Evolutionary conservation across 2,797 vertebrate species (phyloP).

Genomic region (Garrulus glandarius): DNA sequence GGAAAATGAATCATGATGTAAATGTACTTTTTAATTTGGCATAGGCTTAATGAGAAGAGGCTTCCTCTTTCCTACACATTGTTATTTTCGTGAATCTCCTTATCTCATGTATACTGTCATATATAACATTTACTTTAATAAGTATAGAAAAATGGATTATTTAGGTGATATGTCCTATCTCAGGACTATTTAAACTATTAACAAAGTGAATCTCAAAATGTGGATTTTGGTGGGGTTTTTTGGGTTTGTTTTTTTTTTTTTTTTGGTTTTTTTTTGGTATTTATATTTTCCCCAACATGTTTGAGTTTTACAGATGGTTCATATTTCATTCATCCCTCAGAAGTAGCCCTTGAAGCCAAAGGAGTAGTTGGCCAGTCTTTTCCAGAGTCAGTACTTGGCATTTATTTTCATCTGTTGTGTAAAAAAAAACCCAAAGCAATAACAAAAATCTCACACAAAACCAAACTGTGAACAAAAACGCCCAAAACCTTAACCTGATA

Average conservation of each 20-base stretch:
- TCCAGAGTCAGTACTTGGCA: conserved; percentile 1
- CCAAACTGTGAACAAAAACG: background rate
- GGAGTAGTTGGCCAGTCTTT: background rate
- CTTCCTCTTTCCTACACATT: background rate
- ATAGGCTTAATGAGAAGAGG: background rate
- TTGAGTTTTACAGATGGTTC: conserved; percentile 47
- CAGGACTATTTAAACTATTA: conserved; percentile 36
- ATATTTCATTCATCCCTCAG: background rate
- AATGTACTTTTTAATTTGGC: background rate
- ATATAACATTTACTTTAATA: conserved; percentile 11
- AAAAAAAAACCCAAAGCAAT: background rate
- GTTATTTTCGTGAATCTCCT: background rate
- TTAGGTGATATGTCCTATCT: background rate
- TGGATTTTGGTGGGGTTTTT: conserved; percentile 7
- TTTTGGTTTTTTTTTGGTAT: background rate
- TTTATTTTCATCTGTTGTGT: conserved; percentile 36
- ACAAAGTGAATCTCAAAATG: conserved; percentile 29
- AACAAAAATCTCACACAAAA: background rate
- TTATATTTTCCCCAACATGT: background rate
- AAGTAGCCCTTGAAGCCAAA: conserved; percentile 15
- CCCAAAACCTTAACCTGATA: background rate
- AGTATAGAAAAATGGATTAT: background rate
- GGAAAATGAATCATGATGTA: background rate
- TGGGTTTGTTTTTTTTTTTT: no score
- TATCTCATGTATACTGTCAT: background rate